These are phyloP conservation scores for Pyrgilauda ruficollis DNA, from an alignment of 2,113 vertebrate genomes.

Conservation along the genomic window DNA sequence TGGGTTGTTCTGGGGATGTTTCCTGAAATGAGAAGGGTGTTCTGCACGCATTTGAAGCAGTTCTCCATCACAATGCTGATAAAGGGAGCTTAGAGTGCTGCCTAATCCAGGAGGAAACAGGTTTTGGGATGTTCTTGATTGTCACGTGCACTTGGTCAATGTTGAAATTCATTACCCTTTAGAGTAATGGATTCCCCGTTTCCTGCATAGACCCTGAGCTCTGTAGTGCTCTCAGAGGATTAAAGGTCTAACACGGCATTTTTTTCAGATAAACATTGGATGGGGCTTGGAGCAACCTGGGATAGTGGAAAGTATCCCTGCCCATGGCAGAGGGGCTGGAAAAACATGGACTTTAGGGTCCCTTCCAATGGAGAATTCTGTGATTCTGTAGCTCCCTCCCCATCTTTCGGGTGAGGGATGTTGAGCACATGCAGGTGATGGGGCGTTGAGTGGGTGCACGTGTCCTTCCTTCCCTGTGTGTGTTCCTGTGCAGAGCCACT, in stretches of 20 bases:
- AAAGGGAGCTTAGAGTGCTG: not conserved
- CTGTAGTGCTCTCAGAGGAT: not conserved
- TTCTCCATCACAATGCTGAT: not conserved
- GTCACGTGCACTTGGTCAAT: not conserved
- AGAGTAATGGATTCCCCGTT: not conserved
- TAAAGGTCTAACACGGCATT: not conserved
- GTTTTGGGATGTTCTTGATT: not conserved
- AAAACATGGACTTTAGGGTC: not conserved
- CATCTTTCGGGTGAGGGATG: not conserved
- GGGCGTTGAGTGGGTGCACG: rapidly evolving
- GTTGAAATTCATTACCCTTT: not conserved
- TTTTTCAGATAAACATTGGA: not conserved
- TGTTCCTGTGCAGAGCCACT: not conserved
- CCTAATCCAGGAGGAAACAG: not conserved
- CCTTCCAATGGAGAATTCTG: not conserved
- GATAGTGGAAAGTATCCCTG: not conserved
- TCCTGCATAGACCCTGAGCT: not conserved
- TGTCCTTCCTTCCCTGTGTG: not conserved
- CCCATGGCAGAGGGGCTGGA: not conserved
- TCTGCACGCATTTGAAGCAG: not conserved
- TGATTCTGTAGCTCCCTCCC: not conserved
- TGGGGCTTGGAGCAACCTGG: rapidly evolving
- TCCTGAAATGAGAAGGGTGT: not conserved
- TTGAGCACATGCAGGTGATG: not conserved
- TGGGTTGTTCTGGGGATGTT: not conserved